Evolutionary conservation across 2,888 invertebrate species (phyloP), one percentile per base, ranked within the genome.

Genomic region (Apotomis betuletana): DNA sequence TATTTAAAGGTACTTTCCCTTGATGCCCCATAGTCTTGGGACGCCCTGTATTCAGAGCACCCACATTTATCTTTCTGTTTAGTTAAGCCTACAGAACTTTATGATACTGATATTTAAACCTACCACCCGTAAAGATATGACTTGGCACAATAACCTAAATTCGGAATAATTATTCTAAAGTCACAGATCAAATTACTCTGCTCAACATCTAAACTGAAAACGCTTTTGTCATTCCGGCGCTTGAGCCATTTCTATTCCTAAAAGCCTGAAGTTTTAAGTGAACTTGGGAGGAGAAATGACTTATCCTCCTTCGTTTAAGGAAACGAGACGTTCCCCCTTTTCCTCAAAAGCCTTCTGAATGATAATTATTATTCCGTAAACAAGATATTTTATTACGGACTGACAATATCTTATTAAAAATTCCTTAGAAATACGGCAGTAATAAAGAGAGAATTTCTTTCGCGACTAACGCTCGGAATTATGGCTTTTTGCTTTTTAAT

Each of bases 331-430:
- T 10, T 41, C 10, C 49, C 49, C 27, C 55, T 65, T 57, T 57
- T 46, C 64, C 55, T 65, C 46, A 27, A 57, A 57, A 65, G 9
- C 64, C 64, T 64, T 46, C 64, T 55, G 64, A 57, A 65, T 65
- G 15, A 65, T 46, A 65, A 65, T 57, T 65, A 65, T 58, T 38
- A n/a, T 65, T 57, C 55, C 65, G 46, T 46, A 55, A 65, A 65
- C 65, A 65, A 55, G 55, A 65, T 36, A 57, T 65, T 65, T 57
- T 65, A 36, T 65, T n/a, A 65, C 55, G 36, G 55, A 4, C 57
- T 65, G 57, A 65, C 55, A 57, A 57, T 65, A 65, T 57, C 57
- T 27, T 57, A 65, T 65, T 65, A 65, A 65, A 27, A 57, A 65
- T 65, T 65, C 54, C 46, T 8, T 27, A 10, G 6, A 13, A 46